Base-by-base conservation (phyloP, 2,888 invertebrate species). In the Malachius bipustulatus region DNA sequence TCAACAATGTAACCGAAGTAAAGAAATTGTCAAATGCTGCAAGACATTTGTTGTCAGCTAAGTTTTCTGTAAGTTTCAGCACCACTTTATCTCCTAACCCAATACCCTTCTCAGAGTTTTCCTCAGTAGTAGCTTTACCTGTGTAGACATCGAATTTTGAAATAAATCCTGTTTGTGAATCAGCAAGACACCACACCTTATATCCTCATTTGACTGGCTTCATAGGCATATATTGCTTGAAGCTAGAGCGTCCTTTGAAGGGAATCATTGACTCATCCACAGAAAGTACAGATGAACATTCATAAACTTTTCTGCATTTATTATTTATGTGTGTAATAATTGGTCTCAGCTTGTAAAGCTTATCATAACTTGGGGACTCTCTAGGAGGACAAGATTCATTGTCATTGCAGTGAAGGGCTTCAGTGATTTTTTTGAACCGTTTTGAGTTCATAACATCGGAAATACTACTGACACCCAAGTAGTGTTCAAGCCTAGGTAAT, bases 391-490 rank as follows among this genome's bases (percentile, higher is more conserved):
- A 19, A 8, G 24, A 19, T 19, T 19, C n/a, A 19, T 19, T 19
- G 24, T 19, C 24, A 19, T 19, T 19, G n/a, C 24, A 19, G n/a
- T 19, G 24, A n/a, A 19, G 24, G n/a, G 24, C 24, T 19, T 19
- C 24, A 8, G 24, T 19, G n/a, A 19, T 19, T 19, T 19, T 19
- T n/a, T 19, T 19, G n/a, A 19, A 19, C 6, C 24, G 24, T 19
- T 19, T 19, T n/a, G n/a, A 19, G n/a, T 6, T 19, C 6, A 19
- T 8, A 19, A 19, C 6, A n/a, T 19, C 24, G 6, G n/a, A 19
- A 19, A 19, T 19, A 19, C 24, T 8, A 8, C n/a, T 19, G 6
- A 19, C 24, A 19, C n/a, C 6, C n/a, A 19, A n/a, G n/a, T 19
- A 19, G 24, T 19, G 6, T 19, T 19, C 24, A 8, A 19, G n/a